These are phyloP conservation scores for Erythrolamprus reginae DNA, from an alignment of 2,113 vertebrate genomes.

Conservation along the genomic window DNA sequence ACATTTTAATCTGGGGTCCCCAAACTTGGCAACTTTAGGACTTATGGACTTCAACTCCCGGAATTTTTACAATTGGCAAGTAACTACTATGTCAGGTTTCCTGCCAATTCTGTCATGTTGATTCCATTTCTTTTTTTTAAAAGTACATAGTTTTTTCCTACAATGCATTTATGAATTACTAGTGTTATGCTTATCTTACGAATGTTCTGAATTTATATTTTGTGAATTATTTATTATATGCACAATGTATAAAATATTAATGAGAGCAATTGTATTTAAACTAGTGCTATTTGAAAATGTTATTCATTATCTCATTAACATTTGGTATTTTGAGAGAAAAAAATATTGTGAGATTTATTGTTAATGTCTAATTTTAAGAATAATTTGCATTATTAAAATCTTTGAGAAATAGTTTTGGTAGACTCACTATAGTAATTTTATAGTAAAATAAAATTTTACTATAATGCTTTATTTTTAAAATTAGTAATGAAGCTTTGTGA, in stretches of 20 bases:
- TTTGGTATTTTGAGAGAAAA: neutral
- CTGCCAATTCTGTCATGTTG: neutral
- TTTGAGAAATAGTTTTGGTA: neutral
- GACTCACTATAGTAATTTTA: neutral
- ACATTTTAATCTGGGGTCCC: too few relatives aligned
- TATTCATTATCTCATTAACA: neutral
- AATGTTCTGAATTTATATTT: neutral
- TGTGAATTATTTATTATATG: neutral
- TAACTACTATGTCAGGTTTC: neutral
- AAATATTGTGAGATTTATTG: neutral
- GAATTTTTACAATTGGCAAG: neutral
- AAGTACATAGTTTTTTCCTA: neutral
- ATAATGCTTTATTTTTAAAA: neutral
- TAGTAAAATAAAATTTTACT: neutral
- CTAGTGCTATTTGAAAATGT: neutral
- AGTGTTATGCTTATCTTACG: neutral
- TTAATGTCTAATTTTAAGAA: neutral
- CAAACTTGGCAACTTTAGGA: too few relatives aligned
- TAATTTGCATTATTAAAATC: neutral
- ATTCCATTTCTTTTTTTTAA: neutral
- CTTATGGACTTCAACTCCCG: too few relatives aligned
- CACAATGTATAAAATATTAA: neutral
- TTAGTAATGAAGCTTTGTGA: neutral
- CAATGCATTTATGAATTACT: neutral
- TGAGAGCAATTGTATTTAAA: neutral